phyloP scores from a whole-genome alignment of 1,140 invertebrate genomes.

The Matsumurasca onukii region DNA sequence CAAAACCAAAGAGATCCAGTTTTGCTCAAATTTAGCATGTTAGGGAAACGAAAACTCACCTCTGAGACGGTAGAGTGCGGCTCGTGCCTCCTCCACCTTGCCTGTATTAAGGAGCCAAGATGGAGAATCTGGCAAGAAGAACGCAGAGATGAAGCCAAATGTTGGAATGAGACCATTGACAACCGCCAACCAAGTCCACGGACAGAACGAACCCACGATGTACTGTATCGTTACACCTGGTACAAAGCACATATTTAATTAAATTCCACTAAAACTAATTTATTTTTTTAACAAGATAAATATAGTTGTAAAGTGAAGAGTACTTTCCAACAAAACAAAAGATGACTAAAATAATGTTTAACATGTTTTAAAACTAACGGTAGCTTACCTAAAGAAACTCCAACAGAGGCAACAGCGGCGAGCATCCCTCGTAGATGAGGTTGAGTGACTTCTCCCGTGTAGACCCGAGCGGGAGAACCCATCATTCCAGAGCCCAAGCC shows the following conservation, averaged over 20 bases:
- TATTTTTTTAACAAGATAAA: too few relatives aligned
- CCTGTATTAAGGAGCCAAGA: conserved; percentile 65
- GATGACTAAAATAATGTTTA: too few relatives aligned
- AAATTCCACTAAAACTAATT: too few relatives aligned
- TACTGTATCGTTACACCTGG: conserved; percentile 55
- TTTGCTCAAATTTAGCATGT: too few relatives aligned
- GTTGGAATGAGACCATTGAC: conserved; percentile 60
- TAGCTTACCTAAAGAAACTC: conserved; percentile 41
- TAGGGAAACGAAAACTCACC: conserved; percentile 45
- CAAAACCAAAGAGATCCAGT: too few relatives aligned
- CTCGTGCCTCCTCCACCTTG: conserved; percentile 59
- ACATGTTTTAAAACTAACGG: neutral
- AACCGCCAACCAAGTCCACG: conserved; percentile 60
- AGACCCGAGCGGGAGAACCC: conserved; percentile 65
- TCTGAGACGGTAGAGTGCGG: conserved; percentile 60
- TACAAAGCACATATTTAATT: conserved; percentile 16
- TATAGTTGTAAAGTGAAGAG: too few relatives aligned
- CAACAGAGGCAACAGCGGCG: conserved; percentile 62
- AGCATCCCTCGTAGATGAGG: conserved; percentile 68
- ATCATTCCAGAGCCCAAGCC: conserved; percentile 70
- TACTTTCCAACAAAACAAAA: too few relatives aligned
- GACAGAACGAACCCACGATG: conserved; percentile 57
- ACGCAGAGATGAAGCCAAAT: conserved; percentile 57
- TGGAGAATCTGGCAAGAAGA: conserved; percentile 69
- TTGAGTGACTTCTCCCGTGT: conserved; percentile 67